Evolutionary conservation across 2,888 invertebrate genomes (phyloP), one percentile per base, ranked within the genome.

Genomic region (Agrotis segetum): DNA sequence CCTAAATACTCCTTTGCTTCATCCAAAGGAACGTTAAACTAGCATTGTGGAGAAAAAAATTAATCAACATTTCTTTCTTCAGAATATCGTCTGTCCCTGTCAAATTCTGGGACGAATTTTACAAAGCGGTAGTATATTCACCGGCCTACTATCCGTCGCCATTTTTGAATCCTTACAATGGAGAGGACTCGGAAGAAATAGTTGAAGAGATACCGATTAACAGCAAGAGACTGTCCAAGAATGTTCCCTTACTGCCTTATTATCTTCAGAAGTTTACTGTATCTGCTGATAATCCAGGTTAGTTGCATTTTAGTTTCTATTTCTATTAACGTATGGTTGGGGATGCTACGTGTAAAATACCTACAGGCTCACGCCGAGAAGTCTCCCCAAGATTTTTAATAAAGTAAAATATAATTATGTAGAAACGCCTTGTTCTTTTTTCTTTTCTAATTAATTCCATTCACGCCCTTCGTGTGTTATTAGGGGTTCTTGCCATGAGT

Each of bases 51-150:
- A 44, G 0, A 5, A 44, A 19, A 29, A 21, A 71, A 6, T 55
- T 29, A 9, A 61, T 1, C 2, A 24, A 46, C 0, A 21, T 14
- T 13, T 16, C 49, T 89, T 90, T 7, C 79, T 84, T 72, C 81
- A 96, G 96, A 71, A 84, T 92, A 67, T 92, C 94, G 17, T 89
- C 94, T 7, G 71, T 95, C 1, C 88, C 91, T 19, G 82, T 87
- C 1, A 92, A 87, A 67, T 94, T 96, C 78, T 94, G 93, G 94
- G 91, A 94, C 53, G 93, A 95, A 80, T 91, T 92, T 74, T 94
- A 94, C 84, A 94, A 93, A 78, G 79, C 86, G 2, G 53, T 92
- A 6, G 86, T 91, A 1, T 87, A 85, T 74, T 93, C 95, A 0
- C 94, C 96, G 1, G 94, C 93, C 0, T 87, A 87, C 17, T 89